Evolutionary conservation across 2,888 invertebrate species (phyloP).

Genomic region (Euplexia lucipara): DNA sequence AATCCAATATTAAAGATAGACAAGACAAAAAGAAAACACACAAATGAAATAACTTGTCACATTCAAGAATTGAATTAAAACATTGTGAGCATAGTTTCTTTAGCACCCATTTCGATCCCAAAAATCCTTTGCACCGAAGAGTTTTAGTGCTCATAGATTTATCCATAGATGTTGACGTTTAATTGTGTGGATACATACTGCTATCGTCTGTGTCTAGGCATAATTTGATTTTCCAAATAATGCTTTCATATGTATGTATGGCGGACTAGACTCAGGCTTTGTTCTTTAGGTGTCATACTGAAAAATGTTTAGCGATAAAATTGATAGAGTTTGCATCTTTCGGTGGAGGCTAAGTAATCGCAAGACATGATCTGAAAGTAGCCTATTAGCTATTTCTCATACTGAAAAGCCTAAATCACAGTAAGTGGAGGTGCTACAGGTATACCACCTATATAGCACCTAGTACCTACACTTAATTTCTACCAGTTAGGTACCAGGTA

Average conservation of each 20-base stretch:
- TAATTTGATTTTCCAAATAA: constrained; percentile 36
- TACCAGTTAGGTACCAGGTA: too few species aligned
- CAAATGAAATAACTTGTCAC: too few species aligned
- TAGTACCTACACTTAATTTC: too few species aligned
- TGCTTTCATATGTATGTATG: constrained; percentile 4
- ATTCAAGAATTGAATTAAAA: not conserved
- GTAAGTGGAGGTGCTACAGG: too few species aligned
- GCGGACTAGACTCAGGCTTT: constrained; percentile 6
- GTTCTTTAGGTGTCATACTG: constrained; percentile 8
- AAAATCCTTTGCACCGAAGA: constrained; percentile 14
- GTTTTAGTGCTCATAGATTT: constrained; percentile 5
- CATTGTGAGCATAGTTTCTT: not conserved
- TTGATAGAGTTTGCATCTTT: too few species aligned
- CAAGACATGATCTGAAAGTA: too few species aligned
- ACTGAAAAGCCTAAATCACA: too few species aligned
- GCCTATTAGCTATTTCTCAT: too few species aligned
- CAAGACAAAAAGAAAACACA: too few species aligned
- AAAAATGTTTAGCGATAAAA: constrained; percentile 7
- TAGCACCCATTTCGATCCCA: not conserved
- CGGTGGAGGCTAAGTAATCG: too few species aligned
- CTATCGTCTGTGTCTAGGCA: constrained; percentile 40
- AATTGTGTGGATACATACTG: constrained; percentile 15
- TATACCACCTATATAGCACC: too few species aligned
- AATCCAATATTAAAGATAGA: too few species aligned
- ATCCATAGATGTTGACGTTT: constrained; percentile 12